Evolutionary conservation across 2,888 invertebrate species (phyloP), one percentile per base, ranked within the genome.

Genomic region (Atethmia centrago): DNA sequence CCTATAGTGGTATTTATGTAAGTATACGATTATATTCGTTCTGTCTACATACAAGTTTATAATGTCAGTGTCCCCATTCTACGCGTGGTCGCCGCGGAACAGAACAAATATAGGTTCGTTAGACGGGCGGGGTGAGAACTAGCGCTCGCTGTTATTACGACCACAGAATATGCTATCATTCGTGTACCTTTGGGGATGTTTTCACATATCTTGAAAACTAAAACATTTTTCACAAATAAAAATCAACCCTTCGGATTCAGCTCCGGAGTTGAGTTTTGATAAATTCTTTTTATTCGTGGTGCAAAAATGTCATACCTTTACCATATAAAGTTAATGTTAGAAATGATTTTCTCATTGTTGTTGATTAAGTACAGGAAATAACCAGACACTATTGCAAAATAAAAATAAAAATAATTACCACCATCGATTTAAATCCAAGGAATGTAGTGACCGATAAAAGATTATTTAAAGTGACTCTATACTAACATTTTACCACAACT

Each of bases 31-130:
- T 51, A n/a, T 58, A n/a, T n/a, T n/a, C 21, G 2, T 70, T 77
- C 21, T 16, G 10, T 61, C 7, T 49, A 56, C 45, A 63, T 36
- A 64, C 40, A 58, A 51, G 56, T 77, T 49, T 77, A 45, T 51
- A 73, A 63, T 45, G 79, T 51, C 58, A 73, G 63, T 74, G 74
- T 55, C 65, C 68, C 40, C 63, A 45, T 72, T 81, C 28, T 19
- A 40, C 61, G 55, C 55, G 58, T 40, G 53, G 47, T 31, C 31
- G 62, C 19, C n/a, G 69, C 21, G 31, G 55, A 51, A 56, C 51
- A 47, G 42, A 68, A 68, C 64, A 80, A 78, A 80, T 62, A 68
- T 65, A 65, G 56, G 71, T 42, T 58, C 36, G 64, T 71, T 58
- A 71, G 64, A 9, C 53, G 21, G n/a, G 47, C 25, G 42, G 40